Conservation (phyloP, 2,113 vertebrate species). For the Crypturellus undulatus region DNA sequence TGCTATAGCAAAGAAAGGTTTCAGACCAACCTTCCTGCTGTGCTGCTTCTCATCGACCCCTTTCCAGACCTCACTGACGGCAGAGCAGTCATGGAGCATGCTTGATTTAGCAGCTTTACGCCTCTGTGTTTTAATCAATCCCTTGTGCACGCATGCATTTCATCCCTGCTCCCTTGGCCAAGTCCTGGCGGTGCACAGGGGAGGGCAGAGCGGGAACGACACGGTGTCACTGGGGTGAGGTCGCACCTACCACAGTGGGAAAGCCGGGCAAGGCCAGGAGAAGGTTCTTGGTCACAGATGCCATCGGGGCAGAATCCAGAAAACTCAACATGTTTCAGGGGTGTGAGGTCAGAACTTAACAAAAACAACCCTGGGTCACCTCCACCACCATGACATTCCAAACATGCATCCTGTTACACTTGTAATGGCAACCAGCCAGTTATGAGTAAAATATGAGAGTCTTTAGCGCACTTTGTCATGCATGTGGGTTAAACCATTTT, state of each 20-base stretch:
- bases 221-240: not conserved
- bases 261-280: not conserved
- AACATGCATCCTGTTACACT: not conserved
- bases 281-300: not conserved
- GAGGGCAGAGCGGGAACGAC: not conserved
- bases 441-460: not conserved
- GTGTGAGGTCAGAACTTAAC: not conserved
- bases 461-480: not conserved
- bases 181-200: not conserved
- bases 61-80: constrained; percentile 14
- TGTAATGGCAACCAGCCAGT: not conserved
- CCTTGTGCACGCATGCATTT: not conserved
- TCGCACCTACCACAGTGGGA: not conserved
- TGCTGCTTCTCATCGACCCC: not conserved
- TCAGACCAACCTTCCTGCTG: constrained; percentile 33
- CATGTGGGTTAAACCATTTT: not conserved
- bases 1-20: not conserved
- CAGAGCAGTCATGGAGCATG: constrained; percentile 11
- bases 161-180: not conserved
- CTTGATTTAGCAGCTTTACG: constrained; percentile 37
- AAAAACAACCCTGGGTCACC: not conserved
- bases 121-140: not conserved
- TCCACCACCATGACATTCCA: not conserved
- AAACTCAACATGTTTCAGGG: not conserved
- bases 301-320: not conserved